A percentile compares a stretch with the other conserved stretches of the same genome.
These are phyloP conservation scores for Ctenosaura bakeri DNA, from an alignment of 2,797 vertebrate genomes.

Conservation along the genomic window DNA sequence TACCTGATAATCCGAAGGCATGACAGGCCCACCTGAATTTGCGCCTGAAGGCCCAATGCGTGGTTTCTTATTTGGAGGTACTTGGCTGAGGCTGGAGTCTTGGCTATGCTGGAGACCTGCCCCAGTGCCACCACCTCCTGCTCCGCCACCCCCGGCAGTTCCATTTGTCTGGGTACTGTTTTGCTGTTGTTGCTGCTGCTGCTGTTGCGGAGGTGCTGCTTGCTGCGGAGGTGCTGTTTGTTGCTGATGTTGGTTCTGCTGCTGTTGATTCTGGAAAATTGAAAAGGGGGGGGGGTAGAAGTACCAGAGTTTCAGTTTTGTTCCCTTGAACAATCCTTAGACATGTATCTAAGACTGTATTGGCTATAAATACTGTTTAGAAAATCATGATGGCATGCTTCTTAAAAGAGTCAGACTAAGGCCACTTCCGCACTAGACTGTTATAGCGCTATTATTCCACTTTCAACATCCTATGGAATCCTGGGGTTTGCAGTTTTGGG, in stretches of 20 bases:
- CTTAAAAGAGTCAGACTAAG: not conserved
- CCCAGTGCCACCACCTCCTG: conserved; percentile 56
- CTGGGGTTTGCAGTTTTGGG: no score
- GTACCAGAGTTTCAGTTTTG: not conserved
- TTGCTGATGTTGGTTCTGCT: conserved; percentile 87
- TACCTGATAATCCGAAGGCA: conserved; percentile 97
- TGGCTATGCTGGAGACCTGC: conserved; percentile 88
- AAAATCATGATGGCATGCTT: not conserved
- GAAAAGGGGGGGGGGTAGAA: not conserved
- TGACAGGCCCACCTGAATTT: conserved; percentile 90
- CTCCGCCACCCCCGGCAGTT: conserved; percentile 80
- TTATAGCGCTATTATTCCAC: not conserved
- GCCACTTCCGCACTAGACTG: no score
- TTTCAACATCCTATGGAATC: no score
- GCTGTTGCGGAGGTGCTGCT: conserved; percentile 82
- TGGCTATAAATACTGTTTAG: not conserved
- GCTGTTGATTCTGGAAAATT: conserved; percentile 84
- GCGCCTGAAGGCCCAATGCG: conserved; percentile 91
- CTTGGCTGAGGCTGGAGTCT: conserved; percentile 89
- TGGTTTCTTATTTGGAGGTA: conserved; percentile 95
- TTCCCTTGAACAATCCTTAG: not conserved
- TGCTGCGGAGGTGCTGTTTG: conserved; percentile 84
- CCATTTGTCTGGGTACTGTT: conserved; percentile 93
- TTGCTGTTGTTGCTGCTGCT: conserved; percentile 87
- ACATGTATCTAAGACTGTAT: not conserved